Evolutionary conservation across 2,113 vertebrate genomes (phyloP).

Genomic region (Siniperca chuatsi): DNA sequence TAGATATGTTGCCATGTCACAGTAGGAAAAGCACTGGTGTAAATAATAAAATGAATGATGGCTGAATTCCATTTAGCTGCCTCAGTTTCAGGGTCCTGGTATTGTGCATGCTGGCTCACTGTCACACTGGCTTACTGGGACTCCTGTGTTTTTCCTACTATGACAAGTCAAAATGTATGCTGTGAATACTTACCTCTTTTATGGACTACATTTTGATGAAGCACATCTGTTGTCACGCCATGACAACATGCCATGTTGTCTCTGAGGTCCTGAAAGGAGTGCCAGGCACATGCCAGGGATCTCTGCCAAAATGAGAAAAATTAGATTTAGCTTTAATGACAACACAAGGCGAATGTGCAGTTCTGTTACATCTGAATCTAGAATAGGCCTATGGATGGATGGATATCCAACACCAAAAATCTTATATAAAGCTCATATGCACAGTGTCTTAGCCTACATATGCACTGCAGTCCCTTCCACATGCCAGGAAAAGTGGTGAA

Average conservation of each 20-base stretch:
- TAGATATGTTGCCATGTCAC: not conserved
- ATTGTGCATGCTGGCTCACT: not conserved
- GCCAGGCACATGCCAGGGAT: not conserved
- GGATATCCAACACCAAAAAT: not conserved
- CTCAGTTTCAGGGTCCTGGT: not conserved
- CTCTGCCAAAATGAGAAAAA: not conserved
- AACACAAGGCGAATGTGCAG: not conserved
- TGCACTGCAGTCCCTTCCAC: not conserved
- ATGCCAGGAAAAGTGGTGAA: not conserved
- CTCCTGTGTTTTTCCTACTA: not conserved
- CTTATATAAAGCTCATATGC: not conserved
- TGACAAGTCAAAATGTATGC: not conserved
- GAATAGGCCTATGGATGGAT: not conserved
- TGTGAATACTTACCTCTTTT: not conserved
- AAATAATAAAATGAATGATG: not conserved
- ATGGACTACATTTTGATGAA: not conserved
- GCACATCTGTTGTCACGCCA: not conserved
- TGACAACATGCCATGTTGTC: not conserved
- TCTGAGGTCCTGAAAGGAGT: not conserved
- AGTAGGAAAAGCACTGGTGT: not conserved
- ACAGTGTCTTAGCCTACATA: not conserved
- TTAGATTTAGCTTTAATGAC: not conserved
- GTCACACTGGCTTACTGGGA: not conserved
- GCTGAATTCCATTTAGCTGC: not conserved
- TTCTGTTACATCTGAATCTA: not conserved